Conservation (phyloP, 1,140 invertebrate genomes). For the Drosophila mojavensis region DNA sequence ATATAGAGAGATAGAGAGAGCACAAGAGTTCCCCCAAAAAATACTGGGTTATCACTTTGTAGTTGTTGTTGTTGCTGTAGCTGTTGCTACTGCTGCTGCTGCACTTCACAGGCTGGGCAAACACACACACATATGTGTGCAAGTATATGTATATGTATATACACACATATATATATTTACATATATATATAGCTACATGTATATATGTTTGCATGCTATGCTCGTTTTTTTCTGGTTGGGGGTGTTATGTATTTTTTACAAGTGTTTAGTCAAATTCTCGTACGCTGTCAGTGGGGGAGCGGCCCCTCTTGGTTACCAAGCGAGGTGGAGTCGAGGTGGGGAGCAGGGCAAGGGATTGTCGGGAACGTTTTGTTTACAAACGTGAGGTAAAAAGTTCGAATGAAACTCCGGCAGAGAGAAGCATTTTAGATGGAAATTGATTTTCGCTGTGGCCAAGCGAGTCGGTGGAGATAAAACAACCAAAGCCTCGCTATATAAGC, state of each 20-base stretch:
- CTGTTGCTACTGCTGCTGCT: constrained; percentile 23
- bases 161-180: constrained; percentile 24
- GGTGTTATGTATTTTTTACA: constrained; percentile 82
- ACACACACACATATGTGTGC: constrained; percentile 23
- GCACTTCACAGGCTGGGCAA: constrained; percentile 72
- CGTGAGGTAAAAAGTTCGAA: constrained; percentile 60
- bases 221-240: constrained; percentile 55
- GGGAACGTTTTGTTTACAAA: constrained; percentile 73
- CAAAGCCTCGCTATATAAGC: constrained; percentile 4
- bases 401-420: constrained; percentile 45
- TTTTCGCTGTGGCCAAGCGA: constrained; percentile 70
- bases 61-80: constrained; percentile 16
- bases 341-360: constrained; percentile 1
- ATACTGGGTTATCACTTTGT: constrained; percentile 59
- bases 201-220: constrained; percentile 16
- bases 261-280: constrained; percentile 82
- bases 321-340: constrained; percentile 26
- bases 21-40: constrained; percentile 7
- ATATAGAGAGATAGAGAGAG: background rate
- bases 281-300: constrained; percentile 46
- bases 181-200: background rate
- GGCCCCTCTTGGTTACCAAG: constrained; percentile 1
- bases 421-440: constrained; percentile 74
- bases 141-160: constrained; percentile 6
- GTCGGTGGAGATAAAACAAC: constrained; percentile 45